Base-by-base conservation (phyloP, 2,888 invertebrate species). In the Linnaemya vulpina region DNA sequence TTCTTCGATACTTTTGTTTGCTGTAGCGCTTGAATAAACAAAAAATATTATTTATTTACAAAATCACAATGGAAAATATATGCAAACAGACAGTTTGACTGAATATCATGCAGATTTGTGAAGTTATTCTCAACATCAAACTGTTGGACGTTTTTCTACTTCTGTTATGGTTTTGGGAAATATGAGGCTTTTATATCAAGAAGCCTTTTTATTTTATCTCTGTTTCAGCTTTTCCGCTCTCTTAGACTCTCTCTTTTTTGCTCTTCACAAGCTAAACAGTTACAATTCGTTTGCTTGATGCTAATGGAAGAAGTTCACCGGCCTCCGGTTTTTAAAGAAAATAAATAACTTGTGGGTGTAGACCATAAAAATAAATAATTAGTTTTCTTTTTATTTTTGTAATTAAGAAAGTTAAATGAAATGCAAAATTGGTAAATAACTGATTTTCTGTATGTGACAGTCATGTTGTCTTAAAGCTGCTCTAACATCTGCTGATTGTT, bases 361-460 rank as follows among this genome's bases (percentile, higher is more conserved):
- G n/a, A 71, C 58, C 51, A 51, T 60, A 49, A 62, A 40, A 73
- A 77, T 68, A 73, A 83, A 62, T 77, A 62, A 62, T 67, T 30
- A 30, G 30, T 30, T 30, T 30, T 30, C n/a, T n/a, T n/a, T n/a
- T n/a, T n/a, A n/a, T n/a, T 30, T 30, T 30, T 30, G 30, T 30
- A 30, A 30, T 30, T 30, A 30, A 30, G 30, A 30, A 30, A 30
- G 30, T 30, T 3, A 30, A 30, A 30, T 30, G 30, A 30, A 30
- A 30, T 30, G 30, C 30, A 30, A 30, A 30, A 30, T 30, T 30
- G 5, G 5, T 2, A 30, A 30, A 30, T 30, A 30, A 30, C 30
- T 30, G 30, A 30, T 2, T 30, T 30, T 30, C 30, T 30, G 30
- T 5, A 3, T 30, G 30, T 30, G 30, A 30, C 30, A 30, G 30